Evolutionary conservation across 2,888 invertebrate genomes (phyloP), one percentile per base, ranked within the genome.

Genomic region (Hydrotaea diabolus): DNA sequence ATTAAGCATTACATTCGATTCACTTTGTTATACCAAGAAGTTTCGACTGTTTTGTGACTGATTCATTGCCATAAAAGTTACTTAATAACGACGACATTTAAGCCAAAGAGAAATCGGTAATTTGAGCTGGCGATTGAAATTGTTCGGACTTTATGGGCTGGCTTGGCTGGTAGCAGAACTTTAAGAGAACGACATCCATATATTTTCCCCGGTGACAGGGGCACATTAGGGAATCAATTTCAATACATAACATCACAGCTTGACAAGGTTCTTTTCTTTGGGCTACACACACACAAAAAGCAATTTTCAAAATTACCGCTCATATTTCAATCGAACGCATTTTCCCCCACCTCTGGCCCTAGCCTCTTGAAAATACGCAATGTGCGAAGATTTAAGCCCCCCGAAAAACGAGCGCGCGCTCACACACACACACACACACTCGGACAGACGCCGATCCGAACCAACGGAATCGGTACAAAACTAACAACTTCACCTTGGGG

Each of bases 301-400:
- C 69, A 69, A 69, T 69, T 69, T 69, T 69, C 21, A 23, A 69
- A 69, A 69, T 69, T 69, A 69, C 69, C 69, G 69, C 69, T 69
- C 69, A 69, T 69, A 69, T 69, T 69, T 69, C 69, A 69, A 46
- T 46, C 13, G 39, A 43, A 69, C 46, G 17, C 43, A 11, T 19
- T 43, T 3, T 11, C 23, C 21, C n/a, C n/a, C n/a, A n/a, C n/a
- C n/a, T n/a, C n/a, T n/a, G n/a, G n/a, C n/a, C n/a, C n/a, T n/a
- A 23, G 43, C 46, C 69, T 17, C 66, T 19, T 7, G n/a, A 71
- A 82, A 62, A 36, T 72, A 77, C 57, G 49, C 36, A 53, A 46
- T 53, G 43, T 82, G 74, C 43, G 23, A 69, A 69, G 23, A 69
- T 43, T 69, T 21, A 43, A 69, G 43, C 39, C 69, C 23, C 46